Base-by-base conservation (phyloP, 2,888 invertebrate species). In the Zaprionus bogoriensis region DNA sequence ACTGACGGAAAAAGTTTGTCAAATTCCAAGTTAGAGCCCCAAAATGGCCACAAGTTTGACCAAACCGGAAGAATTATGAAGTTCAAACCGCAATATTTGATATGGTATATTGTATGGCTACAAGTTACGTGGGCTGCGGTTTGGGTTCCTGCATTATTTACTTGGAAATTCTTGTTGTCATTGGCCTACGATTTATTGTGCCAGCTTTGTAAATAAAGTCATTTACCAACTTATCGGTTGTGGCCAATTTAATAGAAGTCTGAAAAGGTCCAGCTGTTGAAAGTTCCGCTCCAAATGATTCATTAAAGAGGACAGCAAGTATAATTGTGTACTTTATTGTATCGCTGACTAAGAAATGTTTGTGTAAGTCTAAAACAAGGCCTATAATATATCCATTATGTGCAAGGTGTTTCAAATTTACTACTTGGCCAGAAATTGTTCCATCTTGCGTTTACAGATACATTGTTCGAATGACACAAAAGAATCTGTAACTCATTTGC, bases 401-500 rank as follows among this genome's bases (percentile, higher is more conserved):
- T 39, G n/a, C 19, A 39, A 5, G 10, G 10, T 20, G 19, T 38
- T 36, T 36, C 32, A 14, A 7, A 17, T 36, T 2, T 0, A 14
- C 12, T 6, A 1, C 7, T 14, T 12, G 30, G n/a, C n/a, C n/a
- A 32, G 5, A 2, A 9, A 4, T 6, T 10, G n/a, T 20, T 14
- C 3, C 14, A 14, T 2, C 1, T 7, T 9, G 7, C 9, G 7
- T 22, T 67, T 55, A 76, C 39, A 61, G 60, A 30, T 88, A 88
- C 80, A 88, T 88, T 0, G 87, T 87, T 0, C 87, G 73, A 38
- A 88, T 58, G 0, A 74, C 41, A 4, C 87, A 76, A 32, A 85
- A 88, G 65, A 87, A 88, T 55, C 77, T 83, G 53, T 88, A 87
- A 1, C 77, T 78, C 46, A 77, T 67, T 27, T 76, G 74, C 19